These are phyloP conservation scores for Odobenus rosmarus DNA, from an alignment of 2,113 vertebrate species.

Conservation along the genomic window DNA sequence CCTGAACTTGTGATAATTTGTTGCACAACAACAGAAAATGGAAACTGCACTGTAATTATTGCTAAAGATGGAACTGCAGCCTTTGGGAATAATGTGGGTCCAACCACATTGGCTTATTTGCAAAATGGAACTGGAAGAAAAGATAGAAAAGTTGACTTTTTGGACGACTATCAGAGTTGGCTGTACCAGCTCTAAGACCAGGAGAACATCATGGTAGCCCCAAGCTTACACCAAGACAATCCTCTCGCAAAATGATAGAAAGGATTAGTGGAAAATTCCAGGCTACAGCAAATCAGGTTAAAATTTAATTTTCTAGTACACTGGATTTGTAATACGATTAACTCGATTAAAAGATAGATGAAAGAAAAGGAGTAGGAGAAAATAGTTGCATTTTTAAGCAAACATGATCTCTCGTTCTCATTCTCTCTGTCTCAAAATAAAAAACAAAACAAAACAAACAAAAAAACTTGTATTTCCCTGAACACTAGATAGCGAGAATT, in stretches of 20 bases:
- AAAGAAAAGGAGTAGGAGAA: neutral
- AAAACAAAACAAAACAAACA: neutral
- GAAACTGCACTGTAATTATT: neutral
- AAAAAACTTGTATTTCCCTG: neutral
- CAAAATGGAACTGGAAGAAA: neutral
- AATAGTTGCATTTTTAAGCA: neutral
- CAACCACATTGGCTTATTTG: neutral
- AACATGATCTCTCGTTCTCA: neutral
- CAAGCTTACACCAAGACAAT: neutral
- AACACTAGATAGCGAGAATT: neutral
- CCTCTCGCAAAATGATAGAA: neutral
- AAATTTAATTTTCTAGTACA: neutral
- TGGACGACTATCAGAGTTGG: neutral
- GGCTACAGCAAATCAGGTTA: neutral
- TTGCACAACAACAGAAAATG: neutral
- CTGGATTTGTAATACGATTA: neutral
- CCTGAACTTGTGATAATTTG: neutral
- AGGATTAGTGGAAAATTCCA: neutral
- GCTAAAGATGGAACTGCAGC: neutral
- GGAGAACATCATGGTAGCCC: neutral
- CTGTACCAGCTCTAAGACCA: neutral
- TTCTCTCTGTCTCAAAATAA: neutral
- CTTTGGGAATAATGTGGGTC: neutral
- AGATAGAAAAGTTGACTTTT: no score
- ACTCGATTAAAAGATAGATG: neutral